These are phyloP conservation scores for Drosophila picticornis DNA, from an alignment of 2,888 invertebrate species.

Conservation along the genomic window DNA sequence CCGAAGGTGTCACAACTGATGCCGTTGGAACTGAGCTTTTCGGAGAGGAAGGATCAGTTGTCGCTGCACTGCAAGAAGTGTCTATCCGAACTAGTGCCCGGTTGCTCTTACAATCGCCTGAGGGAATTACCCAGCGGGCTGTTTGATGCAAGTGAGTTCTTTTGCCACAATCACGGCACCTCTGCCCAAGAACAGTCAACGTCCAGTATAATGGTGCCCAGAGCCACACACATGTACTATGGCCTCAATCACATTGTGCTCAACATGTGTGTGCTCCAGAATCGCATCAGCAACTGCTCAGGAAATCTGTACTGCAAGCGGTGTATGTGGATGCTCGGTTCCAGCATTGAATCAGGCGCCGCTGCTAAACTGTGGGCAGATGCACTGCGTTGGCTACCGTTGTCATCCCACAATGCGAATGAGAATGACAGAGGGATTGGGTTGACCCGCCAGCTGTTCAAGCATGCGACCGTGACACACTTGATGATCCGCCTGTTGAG, in stretches of 20 bases:
- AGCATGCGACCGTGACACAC: slow-evolving; percentile 45
- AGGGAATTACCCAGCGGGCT: slow-evolving; percentile 82
- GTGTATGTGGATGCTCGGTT: slow-evolving; percentile 76
- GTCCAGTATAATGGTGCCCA: slow-evolving; percentile 66
- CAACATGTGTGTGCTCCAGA: slow-evolving; percentile 33
- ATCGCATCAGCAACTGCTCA: slow-evolving; percentile 47
- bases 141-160: slow-evolving; percentile 82
- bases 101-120: slow-evolving; percentile 61
- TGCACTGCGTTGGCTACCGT: slow-evolving; percentile 54
- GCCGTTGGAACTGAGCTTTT: slow-evolving; percentile 54
- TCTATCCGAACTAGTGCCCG: slow-evolving; percentile 45
- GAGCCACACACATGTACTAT: slow-evolving; percentile 73
- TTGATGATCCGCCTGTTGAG: slow-evolving; percentile 66
- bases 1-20: slow-evolving; percentile 6
- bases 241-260: slow-evolving; percentile 81
- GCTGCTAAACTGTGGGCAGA: slow-evolving; percentile 83
- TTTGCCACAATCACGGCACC: slow-evolving; percentile 76
- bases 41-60: slow-evolving; percentile 29
- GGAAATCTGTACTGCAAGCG: slow-evolving; percentile 74
- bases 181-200: not conserved
- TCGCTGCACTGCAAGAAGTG: slow-evolving; percentile 73
- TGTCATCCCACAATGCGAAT: not conserved
- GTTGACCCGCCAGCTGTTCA: slow-evolving; percentile 49
- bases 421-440: not conserved
- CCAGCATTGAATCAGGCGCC: slow-evolving; percentile 57